Evolutionary conservation across 2,888 invertebrate species (phyloP).

Genomic region (Agonopterix alstromeriana): DNA sequence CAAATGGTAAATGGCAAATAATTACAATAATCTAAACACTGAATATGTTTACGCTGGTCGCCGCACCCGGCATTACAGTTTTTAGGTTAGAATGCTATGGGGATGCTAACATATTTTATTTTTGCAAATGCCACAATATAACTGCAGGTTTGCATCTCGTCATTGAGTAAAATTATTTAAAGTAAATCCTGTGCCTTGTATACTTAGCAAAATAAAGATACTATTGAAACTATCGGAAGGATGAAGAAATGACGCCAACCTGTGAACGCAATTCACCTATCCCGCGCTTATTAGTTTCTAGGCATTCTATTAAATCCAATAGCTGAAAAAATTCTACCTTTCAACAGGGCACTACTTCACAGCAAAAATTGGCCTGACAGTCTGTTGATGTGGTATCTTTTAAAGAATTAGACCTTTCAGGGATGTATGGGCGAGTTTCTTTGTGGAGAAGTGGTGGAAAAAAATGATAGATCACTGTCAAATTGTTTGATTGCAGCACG

Average conservation of each 20-base stretch:
- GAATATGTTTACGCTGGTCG: constrained; percentile 12
- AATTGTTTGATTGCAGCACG: background rate
- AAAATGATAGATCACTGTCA: background rate
- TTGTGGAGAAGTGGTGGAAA: constrained; percentile 8
- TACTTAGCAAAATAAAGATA: constrained; percentile 11
- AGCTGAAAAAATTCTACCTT: background rate
- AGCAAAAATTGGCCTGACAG: too few species aligned
- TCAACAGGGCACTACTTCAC: too few species aligned
- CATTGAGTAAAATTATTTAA: too few species aligned
- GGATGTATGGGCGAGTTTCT: constrained; percentile 9
- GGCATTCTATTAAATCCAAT: background rate
- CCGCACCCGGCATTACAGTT: constrained; percentile 53
- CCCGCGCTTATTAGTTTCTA: constrained; percentile 57
- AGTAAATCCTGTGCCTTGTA: constrained; percentile 1
- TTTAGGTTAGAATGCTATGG: constrained; percentile 53
- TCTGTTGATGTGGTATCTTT: background rate
- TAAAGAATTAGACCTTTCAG: background rate
- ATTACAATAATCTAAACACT: constrained; percentile 6
- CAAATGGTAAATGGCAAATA: constrained; percentile 20
- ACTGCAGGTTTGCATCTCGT: too few species aligned
- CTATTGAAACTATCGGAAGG: too few species aligned
- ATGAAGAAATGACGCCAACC: constrained; percentile 40
- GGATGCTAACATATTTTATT: background rate
- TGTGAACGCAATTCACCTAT: constrained; percentile 40
- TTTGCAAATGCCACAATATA: too few species aligned